A percentile compares a stretch with the other conserved stretches of the same genome.
These are phyloP conservation scores for Drosophila fulvimacula DNA, from an alignment of 2,888 invertebrate genomes.

Conservation along the genomic window DNA sequence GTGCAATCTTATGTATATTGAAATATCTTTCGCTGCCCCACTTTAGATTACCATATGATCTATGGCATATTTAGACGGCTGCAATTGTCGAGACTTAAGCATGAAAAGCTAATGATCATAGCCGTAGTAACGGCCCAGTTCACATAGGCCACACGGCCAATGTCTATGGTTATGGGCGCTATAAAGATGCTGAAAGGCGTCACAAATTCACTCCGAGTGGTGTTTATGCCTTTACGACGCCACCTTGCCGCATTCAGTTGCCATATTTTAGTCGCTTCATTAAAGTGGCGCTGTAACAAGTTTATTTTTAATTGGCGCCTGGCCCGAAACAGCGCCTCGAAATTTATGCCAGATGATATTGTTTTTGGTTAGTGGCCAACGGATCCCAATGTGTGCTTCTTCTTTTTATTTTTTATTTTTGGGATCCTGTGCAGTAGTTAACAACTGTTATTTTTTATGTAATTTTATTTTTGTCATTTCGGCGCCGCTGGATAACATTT, in stretches of 20 bases:
- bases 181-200: slow-evolving; percentile 43
- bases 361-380: slow-evolving; percentile 1
- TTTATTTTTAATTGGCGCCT: slow-evolving; percentile 79
- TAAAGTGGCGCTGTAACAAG: slow-evolving; percentile 78
- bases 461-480: slow-evolving; percentile 79
- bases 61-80: not conserved
- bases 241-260: slow-evolving; percentile 23
- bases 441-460: slow-evolving; percentile 80
- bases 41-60: not conserved
- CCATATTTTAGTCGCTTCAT: slow-evolving; percentile 74
- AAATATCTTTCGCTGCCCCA: not conserved
- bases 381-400: not conserved
- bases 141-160: slow-evolving; percentile 26
- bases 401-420: slow-evolving; percentile 6
- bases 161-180: slow-evolving; percentile 9
- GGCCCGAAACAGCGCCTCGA: slow-evolving; percentile 25
- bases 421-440: slow-evolving; percentile 64
- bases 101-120: slow-evolving; percentile 31
- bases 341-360: slow-evolving; percentile 60
- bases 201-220: slow-evolving; percentile 42
- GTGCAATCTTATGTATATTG: not conserved
- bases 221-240: slow-evolving; percentile 32
- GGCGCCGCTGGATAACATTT: slow-evolving; percentile 72
- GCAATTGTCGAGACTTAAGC: slow-evolving; percentile 24
- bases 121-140: slow-evolving; percentile 30